Evolutionary conservation across 1,140 invertebrate genomes (phyloP).

Genomic region (Drosophila willistoni): DNA sequence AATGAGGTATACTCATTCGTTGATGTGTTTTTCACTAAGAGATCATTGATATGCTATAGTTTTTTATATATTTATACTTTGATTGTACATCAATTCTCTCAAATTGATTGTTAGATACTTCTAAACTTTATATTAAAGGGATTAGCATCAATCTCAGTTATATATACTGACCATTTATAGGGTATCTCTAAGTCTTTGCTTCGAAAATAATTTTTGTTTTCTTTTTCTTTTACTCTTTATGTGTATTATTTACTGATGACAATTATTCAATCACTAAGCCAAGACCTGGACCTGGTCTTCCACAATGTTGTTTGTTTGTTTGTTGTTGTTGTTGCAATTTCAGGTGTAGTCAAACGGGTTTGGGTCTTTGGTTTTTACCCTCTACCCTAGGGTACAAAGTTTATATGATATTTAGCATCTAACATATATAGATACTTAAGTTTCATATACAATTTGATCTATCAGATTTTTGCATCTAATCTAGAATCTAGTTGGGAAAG

Average conservation of each 20-base stretch:
- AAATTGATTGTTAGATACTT: too few relatives aligned
- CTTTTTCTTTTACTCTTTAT: not conserved
- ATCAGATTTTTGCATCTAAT: too few relatives aligned
- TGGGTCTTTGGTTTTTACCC: slow-evolving; percentile 16
- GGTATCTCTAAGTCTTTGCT: not conserved
- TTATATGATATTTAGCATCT: not conserved
- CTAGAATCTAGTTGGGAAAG: too few relatives aligned
- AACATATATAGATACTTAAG: too few relatives aligned
- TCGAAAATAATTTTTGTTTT: not conserved
- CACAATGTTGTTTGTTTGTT: slow-evolving; percentile 2
- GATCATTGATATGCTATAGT: too few relatives aligned
- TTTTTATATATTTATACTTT: too few relatives aligned
- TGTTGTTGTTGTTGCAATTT: slow-evolving; percentile 9
- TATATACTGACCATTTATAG: not conserved
- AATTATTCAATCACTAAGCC: slow-evolving; percentile 15
- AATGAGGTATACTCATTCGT: not conserved
- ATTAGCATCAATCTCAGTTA: too few relatives aligned
- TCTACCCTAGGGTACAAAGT: not conserved
- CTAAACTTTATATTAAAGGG: too few relatives aligned
- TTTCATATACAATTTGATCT: too few relatives aligned
- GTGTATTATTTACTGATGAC: slow-evolving; percentile 10
- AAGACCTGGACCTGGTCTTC: not conserved
- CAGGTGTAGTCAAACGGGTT: slow-evolving; percentile 22
- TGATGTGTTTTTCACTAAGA: too few relatives aligned
- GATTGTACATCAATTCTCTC: too few relatives aligned